A percentile compares a stretch with the other conserved stretches of the same genome.
These are phyloP conservation scores for Carollia perspicillata DNA, from an alignment of 2,113 vertebrate species.

Conservation along the genomic window DNA sequence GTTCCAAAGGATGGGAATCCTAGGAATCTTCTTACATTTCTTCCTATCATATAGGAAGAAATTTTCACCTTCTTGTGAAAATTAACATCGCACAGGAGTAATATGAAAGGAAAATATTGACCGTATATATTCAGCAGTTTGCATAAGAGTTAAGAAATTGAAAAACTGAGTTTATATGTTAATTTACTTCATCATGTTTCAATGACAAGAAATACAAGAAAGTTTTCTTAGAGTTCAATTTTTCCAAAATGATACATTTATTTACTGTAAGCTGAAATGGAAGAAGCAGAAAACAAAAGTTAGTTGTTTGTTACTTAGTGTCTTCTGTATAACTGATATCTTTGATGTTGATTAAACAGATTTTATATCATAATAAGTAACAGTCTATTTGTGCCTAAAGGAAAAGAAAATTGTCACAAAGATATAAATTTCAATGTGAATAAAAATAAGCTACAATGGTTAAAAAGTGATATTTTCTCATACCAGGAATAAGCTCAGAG, in stretches of 20 bases:
- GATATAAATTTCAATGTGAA: slow-evolving; percentile 14
- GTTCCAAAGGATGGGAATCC: background rate
- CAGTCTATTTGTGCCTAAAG: slow-evolving; percentile 34
- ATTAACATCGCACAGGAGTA: background rate
- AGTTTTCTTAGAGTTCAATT: background rate
- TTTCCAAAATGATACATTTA: background rate
- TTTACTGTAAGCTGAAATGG: background rate
- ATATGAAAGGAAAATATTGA: background rate
- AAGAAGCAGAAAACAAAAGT: background rate
- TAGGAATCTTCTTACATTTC: background rate
- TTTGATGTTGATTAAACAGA: slow-evolving; percentile 27
- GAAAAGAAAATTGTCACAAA: slow-evolving; percentile 14
- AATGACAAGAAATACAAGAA: background rate
- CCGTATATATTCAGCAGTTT: background rate
- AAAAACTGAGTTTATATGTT: background rate
- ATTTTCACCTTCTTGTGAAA: background rate
- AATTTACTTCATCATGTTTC: background rate
- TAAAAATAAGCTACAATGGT: background rate
- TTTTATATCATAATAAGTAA: slow-evolving; percentile 43
- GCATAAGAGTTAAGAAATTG: background rate
- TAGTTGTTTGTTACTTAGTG: background rate
- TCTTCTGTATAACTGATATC: background rate
- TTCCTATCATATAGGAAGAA: background rate
- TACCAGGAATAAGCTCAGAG: background rate
- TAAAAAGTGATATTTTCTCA: background rate